phyloP scores from a whole-genome alignment of 1,140 invertebrate species.

The Dendrolimus punctatus region DNA sequence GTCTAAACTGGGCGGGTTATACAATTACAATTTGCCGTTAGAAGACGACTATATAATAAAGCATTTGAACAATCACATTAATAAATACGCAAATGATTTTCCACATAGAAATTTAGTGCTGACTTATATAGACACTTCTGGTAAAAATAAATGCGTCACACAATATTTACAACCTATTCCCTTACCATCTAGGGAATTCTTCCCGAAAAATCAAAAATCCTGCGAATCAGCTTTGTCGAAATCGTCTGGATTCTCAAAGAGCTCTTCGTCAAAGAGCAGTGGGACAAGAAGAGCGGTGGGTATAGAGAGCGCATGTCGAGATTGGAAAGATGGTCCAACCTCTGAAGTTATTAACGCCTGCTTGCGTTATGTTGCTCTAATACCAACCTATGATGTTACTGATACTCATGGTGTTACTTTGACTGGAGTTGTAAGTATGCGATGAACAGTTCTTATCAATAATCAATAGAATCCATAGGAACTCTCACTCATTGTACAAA shows the following conservation, averaged over 20 bases:
- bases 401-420: slow-evolving; percentile 45
- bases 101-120: slow-evolving; percentile 44
- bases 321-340: slow-evolving; percentile 24
- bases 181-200: slow-evolving; percentile 33
- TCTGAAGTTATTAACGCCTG: slow-evolving; percentile 31
- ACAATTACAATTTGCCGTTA: slow-evolving; percentile 39
- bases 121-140: slow-evolving; percentile 49
- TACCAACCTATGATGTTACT: slow-evolving; percentile 47
- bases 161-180: slow-evolving; percentile 50
- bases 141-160: slow-evolving; percentile 46
- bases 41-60: slow-evolving; percentile 42
- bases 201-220: slow-evolving; percentile 40
- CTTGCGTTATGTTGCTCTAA: slow-evolving; percentile 50
- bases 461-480: neutral
- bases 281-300: slow-evolving; percentile 23
- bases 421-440: slow-evolving; percentile 40
- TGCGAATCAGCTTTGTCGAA: slow-evolving; percentile 46
- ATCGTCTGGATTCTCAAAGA: slow-evolving; percentile 43
- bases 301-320: slow-evolving; percentile 12
- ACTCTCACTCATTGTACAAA: no score
- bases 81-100: slow-evolving; percentile 50
- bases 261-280: slow-evolving; percentile 47
- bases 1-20: slow-evolving; percentile 39
- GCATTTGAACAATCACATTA: slow-evolving; percentile 48
- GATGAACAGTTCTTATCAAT: neutral